Evolutionary conservation across 2,797 vertebrate species (phyloP).

Genomic region (Scleropages formosus): DNA sequence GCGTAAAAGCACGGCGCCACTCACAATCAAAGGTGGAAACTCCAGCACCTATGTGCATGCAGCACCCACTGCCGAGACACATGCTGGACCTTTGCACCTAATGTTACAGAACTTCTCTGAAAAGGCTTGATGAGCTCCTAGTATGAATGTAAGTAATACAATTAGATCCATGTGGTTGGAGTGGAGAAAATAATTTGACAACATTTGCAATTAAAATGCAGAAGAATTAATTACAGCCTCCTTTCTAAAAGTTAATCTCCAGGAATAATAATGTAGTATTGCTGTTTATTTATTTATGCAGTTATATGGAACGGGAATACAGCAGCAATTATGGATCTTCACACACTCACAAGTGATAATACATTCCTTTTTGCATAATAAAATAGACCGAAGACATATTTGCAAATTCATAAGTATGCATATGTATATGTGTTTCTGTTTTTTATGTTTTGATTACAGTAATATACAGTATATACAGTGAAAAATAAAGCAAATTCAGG

Average conservation of each 20-base stretch:
- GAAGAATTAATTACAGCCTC: background rate
- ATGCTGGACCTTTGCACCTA: background rate
- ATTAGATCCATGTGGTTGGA: background rate
- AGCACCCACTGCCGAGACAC: background rate
- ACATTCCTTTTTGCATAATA: too few relatives aligned
- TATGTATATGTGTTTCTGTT: too few relatives aligned
- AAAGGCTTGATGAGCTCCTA: background rate
- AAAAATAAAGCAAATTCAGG: too few relatives aligned
- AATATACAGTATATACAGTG: too few relatives aligned
- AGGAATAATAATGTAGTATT: background rate
- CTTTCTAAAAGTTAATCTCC: background rate
- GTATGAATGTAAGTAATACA: too few relatives aligned
- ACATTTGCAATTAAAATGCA: background rate
- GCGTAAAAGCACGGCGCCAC: conserved; percentile 17
- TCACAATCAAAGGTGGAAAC: background rate
- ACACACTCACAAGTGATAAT: too few relatives aligned
- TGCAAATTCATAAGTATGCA: too few relatives aligned
- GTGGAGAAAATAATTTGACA: background rate
- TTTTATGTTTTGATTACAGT: too few relatives aligned
- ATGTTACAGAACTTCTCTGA: background rate
- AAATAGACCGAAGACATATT: too few relatives aligned
- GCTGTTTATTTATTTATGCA: too few relatives aligned
- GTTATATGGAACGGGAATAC: background rate
- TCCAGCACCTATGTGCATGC: conserved; percentile 9
- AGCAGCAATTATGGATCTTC: too few relatives aligned